A percentile compares a stretch with the other conserved stretches of the same genome.
phyloP scores from a whole-genome alignment of 2,113 vertebrate species.

The Thalassoma bifasciatum region DNA sequence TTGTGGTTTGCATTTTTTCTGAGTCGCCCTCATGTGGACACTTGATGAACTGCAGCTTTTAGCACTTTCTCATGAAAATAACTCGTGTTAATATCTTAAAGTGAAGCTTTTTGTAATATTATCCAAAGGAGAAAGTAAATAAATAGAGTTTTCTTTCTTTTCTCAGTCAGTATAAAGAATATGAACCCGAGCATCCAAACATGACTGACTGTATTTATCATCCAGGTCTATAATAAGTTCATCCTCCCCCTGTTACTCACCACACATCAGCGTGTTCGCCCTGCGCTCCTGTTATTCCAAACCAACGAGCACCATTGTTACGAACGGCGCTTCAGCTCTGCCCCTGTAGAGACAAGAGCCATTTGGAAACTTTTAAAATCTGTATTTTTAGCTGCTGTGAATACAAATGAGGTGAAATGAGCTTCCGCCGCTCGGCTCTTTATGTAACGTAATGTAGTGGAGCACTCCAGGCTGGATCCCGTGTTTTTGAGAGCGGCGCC shows the following conservation, averaged over 20 bases:
- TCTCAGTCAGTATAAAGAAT: background rate
- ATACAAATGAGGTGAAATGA: conserved; percentile 70
- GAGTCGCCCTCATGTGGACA: too few relatives aligned
- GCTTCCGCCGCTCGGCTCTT: conserved; percentile 51
- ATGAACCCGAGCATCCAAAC: background rate
- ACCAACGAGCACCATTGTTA: conserved; percentile 19
- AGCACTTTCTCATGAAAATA: too few relatives aligned
- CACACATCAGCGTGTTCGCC: conserved; percentile 15
- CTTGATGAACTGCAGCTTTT: too few relatives aligned
- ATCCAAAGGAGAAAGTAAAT: too few relatives aligned
- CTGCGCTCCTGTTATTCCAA: conserved; percentile 30
- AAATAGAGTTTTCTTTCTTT: background rate
- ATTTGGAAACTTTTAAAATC: conserved; percentile 65
- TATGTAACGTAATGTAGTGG: conserved; percentile 67
- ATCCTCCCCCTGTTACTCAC: conserved; percentile 11
- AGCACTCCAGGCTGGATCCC: conserved; percentile 49
- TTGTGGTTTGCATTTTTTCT: background rate
- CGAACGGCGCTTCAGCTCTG: conserved; percentile 30
- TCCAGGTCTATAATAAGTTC: background rate
- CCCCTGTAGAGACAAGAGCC: conserved; percentile 64
- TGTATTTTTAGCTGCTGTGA: conserved; percentile 72
- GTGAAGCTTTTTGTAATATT: too few relatives aligned
- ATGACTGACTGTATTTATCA: background rate
- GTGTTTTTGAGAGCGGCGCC: conserved; percentile 52
- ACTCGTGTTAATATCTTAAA: too few relatives aligned